Base-by-base conservation (phyloP, 2,113 vertebrate species). In the Xenus cinereus region DNA sequence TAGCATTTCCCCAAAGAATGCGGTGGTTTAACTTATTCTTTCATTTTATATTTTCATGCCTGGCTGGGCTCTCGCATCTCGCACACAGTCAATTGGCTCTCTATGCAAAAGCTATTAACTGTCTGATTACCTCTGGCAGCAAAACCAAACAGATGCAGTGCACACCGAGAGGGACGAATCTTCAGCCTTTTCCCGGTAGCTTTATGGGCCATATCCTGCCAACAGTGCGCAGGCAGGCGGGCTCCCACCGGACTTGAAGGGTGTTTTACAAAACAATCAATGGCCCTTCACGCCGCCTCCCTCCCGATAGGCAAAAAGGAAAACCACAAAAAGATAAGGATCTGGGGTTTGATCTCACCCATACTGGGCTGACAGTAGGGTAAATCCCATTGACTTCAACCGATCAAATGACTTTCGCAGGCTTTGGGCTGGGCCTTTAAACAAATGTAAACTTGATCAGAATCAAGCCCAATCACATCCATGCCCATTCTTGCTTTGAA, bases 381-480 rank as follows among this genome's bases (percentile, higher is more conserved):
- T 76, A 93, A 93, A 97, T 92, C 91, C 92, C 81, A 83, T 83
- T 59, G 91, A 89, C 45, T 96, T 83, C 30, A 81, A 77, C 81
- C 82, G 84, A 93, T 87, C 90, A 67, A 96, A 76, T 27, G 75
- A 78, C 87, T 93, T 93, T 85, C 92, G 86, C 92, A 86, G 60
- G 82, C 77, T 76, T 83, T 63, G 91, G 94, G 89, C 84, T 92
- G 89, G 66, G 95, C 95, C 69, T 94, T 95, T 43, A 80, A 95
- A 95, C 89, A 79, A 89, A 96, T 85, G 91, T 91, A 90, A 96
- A 96, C 95, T 92, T 63, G 94, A 97, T 95, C 97, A 97, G 88
- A 92, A 93, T 76, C 91, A 87, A 97, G 87, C 81, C 89, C 28
- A 43, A 92, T 92, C 81, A 30, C 63, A 93, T 85, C 94, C 94